A percentile compares a stretch with the other conserved stretches of the same genome.
Conservation (phyloP, 2,113 vertebrate species). For the Probosciger aterrimus region DNA sequence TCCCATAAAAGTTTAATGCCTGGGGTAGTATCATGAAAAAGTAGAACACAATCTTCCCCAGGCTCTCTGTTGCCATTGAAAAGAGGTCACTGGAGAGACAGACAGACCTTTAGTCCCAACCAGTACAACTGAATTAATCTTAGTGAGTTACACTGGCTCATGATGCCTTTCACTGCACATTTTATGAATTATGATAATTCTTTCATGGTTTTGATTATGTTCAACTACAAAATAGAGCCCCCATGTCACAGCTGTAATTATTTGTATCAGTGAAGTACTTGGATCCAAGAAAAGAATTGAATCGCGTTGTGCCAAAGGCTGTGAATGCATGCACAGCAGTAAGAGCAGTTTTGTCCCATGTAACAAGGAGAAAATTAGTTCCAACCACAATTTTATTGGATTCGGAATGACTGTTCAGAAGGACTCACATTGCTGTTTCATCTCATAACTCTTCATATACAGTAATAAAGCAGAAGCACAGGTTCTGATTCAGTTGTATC, state of each 20-base stretch:
- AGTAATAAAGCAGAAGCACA: background rate
- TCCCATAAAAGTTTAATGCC: background rate
- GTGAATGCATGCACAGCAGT: background rate
- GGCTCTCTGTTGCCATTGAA: background rate
- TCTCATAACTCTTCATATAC: background rate
- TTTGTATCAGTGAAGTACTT: background rate
- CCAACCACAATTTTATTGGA: background rate
- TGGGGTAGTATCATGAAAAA: background rate
- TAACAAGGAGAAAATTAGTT: background rate
- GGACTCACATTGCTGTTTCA: background rate
- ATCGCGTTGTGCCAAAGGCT: background rate
- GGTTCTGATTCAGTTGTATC: background rate
- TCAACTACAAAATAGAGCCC: background rate
- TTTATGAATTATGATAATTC: background rate
- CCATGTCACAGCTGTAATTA: rapidly evolving
- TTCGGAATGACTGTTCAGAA: background rate
- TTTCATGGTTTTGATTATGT: background rate
- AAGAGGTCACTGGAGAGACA: background rate
- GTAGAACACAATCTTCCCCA: background rate
- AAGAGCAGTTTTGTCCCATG: background rate
- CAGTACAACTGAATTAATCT: background rate
- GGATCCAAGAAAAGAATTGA: background rate
- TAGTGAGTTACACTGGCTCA: background rate
- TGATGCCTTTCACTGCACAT: background rate
- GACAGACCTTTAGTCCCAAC: background rate